Percentiles rank a stretch among this genome's conserved stretches.
These are phyloP conservation scores for Pseudochaenichthys georgianus DNA, from an alignment of 2,797 vertebrate genomes.

Conservation along the genomic window DNA sequence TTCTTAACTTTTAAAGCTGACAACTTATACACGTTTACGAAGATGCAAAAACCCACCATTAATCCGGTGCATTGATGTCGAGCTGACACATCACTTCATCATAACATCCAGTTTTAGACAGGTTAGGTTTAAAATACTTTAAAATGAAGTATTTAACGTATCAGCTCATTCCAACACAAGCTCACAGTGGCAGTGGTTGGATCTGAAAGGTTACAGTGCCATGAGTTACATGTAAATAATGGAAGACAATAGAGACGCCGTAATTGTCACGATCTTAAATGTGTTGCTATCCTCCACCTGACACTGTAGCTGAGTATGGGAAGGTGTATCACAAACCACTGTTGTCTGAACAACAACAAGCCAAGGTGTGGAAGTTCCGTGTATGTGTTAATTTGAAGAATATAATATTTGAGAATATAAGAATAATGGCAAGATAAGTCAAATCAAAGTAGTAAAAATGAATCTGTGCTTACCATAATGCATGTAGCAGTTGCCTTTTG, in stretches of 20 bases:
- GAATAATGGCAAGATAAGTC: conserved; percentile 27
- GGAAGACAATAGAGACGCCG: conserved; percentile 16
- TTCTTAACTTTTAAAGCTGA: conserved; percentile 36
- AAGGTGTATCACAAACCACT: conserved; percentile 53
- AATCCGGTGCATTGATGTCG: neutral
- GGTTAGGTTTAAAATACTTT: conserved; percentile 6
- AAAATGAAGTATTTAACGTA: conserved; percentile 7
- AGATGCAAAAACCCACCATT: conserved; percentile 20
- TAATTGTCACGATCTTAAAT: conserved; percentile 38
- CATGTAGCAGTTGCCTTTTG: conserved; percentile 99
- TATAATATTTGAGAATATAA: conserved; percentile 16
- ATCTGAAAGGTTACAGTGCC: neutral
- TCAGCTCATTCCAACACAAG: conserved; percentile 14
- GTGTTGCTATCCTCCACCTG: conserved; percentile 12
- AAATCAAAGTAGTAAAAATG: conserved; percentile 15
- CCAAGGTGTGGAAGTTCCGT: conserved; percentile 31
- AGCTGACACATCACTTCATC: conserved; percentile 7
- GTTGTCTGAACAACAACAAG: conserved; percentile 39
- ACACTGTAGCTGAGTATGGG: conserved; percentile 34
- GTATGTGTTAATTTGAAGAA: conserved; percentile 11
- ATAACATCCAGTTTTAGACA: conserved; percentile 12
- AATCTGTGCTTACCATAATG: conserved; percentile 93
- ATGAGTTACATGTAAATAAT: conserved; percentile 5
- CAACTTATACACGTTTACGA: conserved; percentile 16
- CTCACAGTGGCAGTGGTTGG: neutral